Percentiles rank a stretch among this genome's conserved stretches.
Conservation (phyloP, 2,888 invertebrate genomes). For the Eupeodes latifasciatus region DNA sequence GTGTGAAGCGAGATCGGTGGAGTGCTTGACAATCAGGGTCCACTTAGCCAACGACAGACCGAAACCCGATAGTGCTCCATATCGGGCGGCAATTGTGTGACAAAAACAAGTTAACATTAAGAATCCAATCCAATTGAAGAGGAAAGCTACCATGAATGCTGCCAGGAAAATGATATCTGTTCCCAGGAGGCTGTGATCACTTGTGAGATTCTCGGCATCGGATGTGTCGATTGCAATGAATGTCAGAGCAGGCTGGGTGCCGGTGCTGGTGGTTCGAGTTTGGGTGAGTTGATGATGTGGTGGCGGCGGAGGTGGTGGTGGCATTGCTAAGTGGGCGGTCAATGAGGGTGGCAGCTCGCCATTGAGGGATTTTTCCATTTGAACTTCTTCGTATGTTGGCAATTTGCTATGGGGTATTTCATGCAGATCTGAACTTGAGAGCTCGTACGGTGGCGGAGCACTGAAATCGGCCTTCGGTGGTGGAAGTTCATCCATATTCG, state of each 20-base stretch:
- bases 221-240: slow-evolving; percentile 91
- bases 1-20: slow-evolving; percentile 93
- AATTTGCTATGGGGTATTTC: slow-evolving; percentile 88
- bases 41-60: slow-evolving; percentile 97
- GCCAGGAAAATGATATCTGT: slow-evolving; percentile 97
- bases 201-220: slow-evolving; percentile 89
- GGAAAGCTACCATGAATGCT: slow-evolving; percentile 97
- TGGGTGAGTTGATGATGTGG: slow-evolving; percentile 81
- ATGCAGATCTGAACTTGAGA: slow-evolving; percentile 81
- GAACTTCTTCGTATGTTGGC: slow-evolving; percentile 95
- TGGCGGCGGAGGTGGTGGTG: slow-evolving; percentile 81
- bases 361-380: slow-evolving; percentile 92
- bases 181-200: slow-evolving; percentile 92
- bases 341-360: slow-evolving; percentile 86
- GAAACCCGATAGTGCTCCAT: slow-evolving; percentile 96
- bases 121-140: slow-evolving; percentile 98
- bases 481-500: slow-evolving; percentile 87
- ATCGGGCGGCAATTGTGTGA: slow-evolving; percentile 96
- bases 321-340: slow-evolving; percentile 80
- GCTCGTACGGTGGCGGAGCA: slow-evolving; percentile 95
- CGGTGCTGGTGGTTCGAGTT: slow-evolving; percentile 79
- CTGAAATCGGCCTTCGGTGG: slow-evolving; percentile 93
- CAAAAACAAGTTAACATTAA: slow-evolving; percentile 96
- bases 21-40: slow-evolving; percentile 97
- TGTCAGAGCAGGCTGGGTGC: slow-evolving; percentile 86